Conservation (phyloP, 37 sponge, comb jelly and placozoan species). For the Bolinopsis microptera region DNA sequence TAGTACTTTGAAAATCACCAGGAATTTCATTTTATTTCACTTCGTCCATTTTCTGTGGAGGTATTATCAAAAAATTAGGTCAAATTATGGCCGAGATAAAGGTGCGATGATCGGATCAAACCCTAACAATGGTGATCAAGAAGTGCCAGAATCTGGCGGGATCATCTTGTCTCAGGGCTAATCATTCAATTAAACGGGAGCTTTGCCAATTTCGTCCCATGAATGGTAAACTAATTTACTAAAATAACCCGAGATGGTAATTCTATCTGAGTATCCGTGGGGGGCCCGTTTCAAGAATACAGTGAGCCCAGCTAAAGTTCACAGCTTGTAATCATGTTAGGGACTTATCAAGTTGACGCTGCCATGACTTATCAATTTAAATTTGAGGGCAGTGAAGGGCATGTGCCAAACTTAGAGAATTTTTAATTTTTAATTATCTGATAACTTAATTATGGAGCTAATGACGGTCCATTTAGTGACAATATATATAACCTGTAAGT, state of each 20-base stretch:
- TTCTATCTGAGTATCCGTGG: neutral
- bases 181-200: neutral
- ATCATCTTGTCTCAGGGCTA: neutral
- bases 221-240: neutral
- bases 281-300: too few species aligned
- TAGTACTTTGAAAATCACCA: too few species aligned
- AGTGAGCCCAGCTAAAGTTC: too few species aligned
- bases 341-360: too few species aligned
- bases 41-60: neutral
- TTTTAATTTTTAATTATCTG: too few species aligned
- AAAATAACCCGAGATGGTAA: neutral
- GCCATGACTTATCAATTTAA: too few species aligned
- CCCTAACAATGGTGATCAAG: neutral
- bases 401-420: too few species aligned
- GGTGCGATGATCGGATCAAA: neutral
- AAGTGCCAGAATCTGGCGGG: neutral
- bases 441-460: too few species aligned
- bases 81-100: neutral
- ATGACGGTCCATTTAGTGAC: too few species aligned
- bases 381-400: too few species aligned
- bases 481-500: too few species aligned
- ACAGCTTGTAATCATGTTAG: too few species aligned
- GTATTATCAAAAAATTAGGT: neutral
- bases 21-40: neutral
- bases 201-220: neutral